Percentiles rank a stretch among this genome's conserved stretches.
Evolutionary conservation across 2,113 vertebrate species (phyloP).

Genomic region (Nibea coibor): DNA sequence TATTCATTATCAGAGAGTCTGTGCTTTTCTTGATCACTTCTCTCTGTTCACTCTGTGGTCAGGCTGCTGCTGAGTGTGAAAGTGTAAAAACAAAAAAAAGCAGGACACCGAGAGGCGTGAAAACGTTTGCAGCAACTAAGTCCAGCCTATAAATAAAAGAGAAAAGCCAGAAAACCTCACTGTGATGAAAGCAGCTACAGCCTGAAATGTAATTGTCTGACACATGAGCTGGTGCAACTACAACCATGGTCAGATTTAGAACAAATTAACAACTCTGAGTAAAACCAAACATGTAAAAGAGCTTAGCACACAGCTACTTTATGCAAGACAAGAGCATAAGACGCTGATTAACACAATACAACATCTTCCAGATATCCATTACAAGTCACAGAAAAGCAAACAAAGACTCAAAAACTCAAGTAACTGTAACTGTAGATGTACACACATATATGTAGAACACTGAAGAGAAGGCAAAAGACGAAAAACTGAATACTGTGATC

Average conservation of each 20-base stretch:
- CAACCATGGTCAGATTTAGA: background rate
- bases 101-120: background rate
- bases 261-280: background rate
- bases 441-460: no score
- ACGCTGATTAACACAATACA: background rate
- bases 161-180: background rate
- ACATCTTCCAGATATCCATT: background rate
- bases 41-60: background rate
- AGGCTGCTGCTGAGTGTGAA: background rate
- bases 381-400: background rate
- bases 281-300: background rate
- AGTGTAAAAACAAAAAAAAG: background rate
- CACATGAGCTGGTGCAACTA: background rate
- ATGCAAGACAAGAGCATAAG: background rate
- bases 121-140: background rate
- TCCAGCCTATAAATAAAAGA: background rate
- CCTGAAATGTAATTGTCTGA: background rate
- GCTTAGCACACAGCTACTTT: background rate
- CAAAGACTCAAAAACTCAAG: no score
- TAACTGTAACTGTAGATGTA: no score
- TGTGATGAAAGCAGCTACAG: background rate
- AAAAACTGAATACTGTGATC: no score
- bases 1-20: background rate
- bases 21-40: background rate
- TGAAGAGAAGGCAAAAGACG: no score